Evolutionary conservation across 2,888 invertebrate genomes (phyloP).

Genomic region (Scaptomyza parva): DNA sequence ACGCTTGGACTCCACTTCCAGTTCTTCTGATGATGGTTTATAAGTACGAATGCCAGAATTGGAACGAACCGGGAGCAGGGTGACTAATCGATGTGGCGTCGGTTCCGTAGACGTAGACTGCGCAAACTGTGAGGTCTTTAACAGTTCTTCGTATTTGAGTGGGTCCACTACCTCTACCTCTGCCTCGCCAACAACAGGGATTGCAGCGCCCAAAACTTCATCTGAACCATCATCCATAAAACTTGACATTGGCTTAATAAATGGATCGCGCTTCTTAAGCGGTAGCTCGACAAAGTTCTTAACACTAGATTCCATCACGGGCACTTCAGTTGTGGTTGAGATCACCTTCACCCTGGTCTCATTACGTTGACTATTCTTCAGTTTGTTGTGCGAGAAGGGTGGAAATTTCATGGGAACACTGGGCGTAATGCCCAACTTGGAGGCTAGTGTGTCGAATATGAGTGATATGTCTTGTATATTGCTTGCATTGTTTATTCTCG

Average conservation of each 20-base stretch:
- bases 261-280: conserved; percentile 67
- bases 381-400: conserved; percentile 83
- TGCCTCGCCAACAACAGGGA: conserved; percentile 84
- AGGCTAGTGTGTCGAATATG: conserved; percentile 88
- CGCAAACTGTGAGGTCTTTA: conserved; percentile 82
- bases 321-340: conserved; percentile 53
- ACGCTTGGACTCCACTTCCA: conserved; percentile 50
- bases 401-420: conserved; percentile 83
- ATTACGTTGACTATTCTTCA: conserved; percentile 77
- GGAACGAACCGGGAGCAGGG: conserved; percentile 91
- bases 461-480: conserved; percentile 88
- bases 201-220: conserved; percentile 80
- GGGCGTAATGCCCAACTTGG: conserved; percentile 85
- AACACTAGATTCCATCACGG: conserved; percentile 35
- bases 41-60: conserved; percentile 91
- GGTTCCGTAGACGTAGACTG: conserved; percentile 75
- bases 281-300: conserved; percentile 62
- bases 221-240: conserved; percentile 75
- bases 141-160: conserved; percentile 84
- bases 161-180: conserved; percentile 85
- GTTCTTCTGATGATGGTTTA: conserved; percentile 84
- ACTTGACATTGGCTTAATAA: conserved; percentile 80
- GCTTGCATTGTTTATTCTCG: conserved; percentile 83
- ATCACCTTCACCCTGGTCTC: conserved; percentile 62
- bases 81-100: conserved; percentile 86